These are phyloP conservation scores for Phalacrocorax pelagicus DNA, from an alignment of 2,113 vertebrate species.

Conservation along the genomic window DNA sequence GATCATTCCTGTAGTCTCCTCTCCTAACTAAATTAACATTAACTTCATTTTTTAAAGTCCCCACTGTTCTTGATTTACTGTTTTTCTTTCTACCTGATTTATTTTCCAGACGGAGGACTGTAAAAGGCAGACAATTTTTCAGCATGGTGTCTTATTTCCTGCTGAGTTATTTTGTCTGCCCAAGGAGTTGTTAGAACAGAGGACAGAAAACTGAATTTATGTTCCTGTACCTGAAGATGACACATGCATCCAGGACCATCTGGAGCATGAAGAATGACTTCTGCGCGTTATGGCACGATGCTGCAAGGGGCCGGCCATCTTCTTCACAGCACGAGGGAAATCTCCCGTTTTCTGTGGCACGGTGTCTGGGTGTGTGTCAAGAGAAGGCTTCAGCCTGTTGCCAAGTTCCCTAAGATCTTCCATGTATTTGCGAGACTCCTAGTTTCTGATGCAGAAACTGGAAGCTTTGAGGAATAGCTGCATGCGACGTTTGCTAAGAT, in stretches of 20 bases:
- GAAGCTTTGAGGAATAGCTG: not conserved
- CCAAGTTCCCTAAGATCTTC: not conserved
- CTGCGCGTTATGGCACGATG: not conserved
- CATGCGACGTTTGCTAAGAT: not conserved
- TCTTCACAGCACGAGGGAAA: not conserved
- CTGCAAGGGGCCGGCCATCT: not conserved
- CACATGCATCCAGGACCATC: not conserved
- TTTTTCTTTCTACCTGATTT: conserved; percentile 41
- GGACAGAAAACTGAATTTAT: conserved; percentile 14
- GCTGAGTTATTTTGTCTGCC: conserved; percentile 19
- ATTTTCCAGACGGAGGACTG: conserved; percentile 70
- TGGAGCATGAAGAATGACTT: not conserved
- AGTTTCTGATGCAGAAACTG: not conserved
- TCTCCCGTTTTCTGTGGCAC: not conserved
- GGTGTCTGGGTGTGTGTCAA: not conserved
- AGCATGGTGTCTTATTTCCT: conserved; percentile 47
- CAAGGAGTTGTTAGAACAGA: not conserved
- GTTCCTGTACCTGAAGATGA: conserved; percentile 7
- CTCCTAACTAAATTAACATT: conserved; percentile 62
- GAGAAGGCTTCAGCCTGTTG: not conserved
- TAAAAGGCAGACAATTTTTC: conserved; percentile 49
- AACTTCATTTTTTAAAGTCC: not conserved
- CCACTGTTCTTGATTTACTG: conserved; percentile 58
- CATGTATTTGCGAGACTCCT: not conserved
- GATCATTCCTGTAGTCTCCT: not conserved